phyloP scores from a whole-genome alignment of 2,888 invertebrate genomes.

The Amblyjoppa proteus region DNA sequence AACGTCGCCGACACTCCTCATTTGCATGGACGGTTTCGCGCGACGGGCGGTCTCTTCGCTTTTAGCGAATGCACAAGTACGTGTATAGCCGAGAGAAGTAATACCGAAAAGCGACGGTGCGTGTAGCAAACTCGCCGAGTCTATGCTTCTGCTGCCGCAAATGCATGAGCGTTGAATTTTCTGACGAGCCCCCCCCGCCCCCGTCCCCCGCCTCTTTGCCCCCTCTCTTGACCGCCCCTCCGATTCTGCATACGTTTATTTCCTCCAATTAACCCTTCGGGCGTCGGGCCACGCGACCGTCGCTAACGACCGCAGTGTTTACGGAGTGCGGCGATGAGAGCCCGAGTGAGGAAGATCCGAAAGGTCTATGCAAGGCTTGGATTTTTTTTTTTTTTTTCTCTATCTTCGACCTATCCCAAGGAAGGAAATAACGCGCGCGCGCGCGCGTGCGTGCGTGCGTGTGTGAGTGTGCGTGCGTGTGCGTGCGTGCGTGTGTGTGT shows the following conservation, averaged over 20 bases:
- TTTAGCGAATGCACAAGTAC: not conserved
- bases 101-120: constrained; percentile 35
- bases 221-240: constrained; percentile 46
- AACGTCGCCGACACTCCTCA: constrained; percentile 75
- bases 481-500: not conserved
- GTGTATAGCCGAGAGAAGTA: constrained; percentile 7
- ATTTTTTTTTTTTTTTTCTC: not conserved
- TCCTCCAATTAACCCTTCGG: constrained; percentile 84
- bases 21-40: constrained; percentile 78
- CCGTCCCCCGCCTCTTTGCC: constrained; percentile 18
- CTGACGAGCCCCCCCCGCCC: constrained; percentile 20
- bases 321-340: constrained; percentile 69
- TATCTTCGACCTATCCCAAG: not conserved
- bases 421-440: constrained; percentile 39
- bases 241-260: constrained; percentile 75
- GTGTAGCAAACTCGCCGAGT: constrained; percentile 62
- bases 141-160: not conserved
- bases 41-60: constrained; percentile 74
- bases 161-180: constrained; percentile 20
- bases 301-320: constrained; percentile 81
- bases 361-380: not conserved
- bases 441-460: too few relatives aligned
- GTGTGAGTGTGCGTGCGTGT: not conserved
- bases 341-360: constrained; percentile 44
- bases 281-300: constrained; percentile 79